Evolutionary conservation across 2,113 vertebrate genomes (phyloP).

Genomic region (Apteryx mantelli): DNA sequence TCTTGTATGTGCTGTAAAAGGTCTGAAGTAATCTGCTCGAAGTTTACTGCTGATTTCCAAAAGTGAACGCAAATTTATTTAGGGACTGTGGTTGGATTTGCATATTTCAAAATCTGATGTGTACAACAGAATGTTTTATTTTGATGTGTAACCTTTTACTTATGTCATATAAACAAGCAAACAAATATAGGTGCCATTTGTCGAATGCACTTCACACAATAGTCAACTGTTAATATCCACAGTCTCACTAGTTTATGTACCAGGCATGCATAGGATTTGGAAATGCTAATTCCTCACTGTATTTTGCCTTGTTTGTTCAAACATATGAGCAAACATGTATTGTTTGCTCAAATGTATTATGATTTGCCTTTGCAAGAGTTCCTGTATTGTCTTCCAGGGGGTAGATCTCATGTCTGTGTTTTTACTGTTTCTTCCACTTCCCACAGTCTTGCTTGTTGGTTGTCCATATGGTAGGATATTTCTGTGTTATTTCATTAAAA

Average conservation of each 20-base stretch:
- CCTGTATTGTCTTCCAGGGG: neutral
- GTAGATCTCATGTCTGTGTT: neutral
- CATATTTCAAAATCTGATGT: neutral
- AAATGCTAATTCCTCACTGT: neutral
- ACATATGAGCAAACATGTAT: neutral
- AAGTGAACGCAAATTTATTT: neutral
- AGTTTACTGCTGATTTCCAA: neutral
- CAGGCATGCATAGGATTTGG: neutral
- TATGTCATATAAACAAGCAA: neutral
- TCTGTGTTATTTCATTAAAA: neutral
- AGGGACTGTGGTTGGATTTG: neutral
- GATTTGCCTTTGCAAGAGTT: neutral
- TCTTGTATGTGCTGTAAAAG: neutral
- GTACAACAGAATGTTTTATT: neutral
- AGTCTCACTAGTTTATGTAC: neutral
- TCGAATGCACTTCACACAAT: neutral
- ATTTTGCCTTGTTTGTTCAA: neutral
- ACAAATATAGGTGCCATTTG: neutral
- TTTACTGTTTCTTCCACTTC: conserved; percentile 14
- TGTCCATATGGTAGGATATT: conserved; percentile 9
- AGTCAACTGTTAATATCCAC: neutral
- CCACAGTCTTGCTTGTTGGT: neutral
- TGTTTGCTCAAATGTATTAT: neutral
- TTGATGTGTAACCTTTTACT: neutral
- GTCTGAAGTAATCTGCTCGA: neutral